Base-by-base conservation (phyloP, 2,113 vertebrate genomes). In the Hipposideros armiger region DNA sequence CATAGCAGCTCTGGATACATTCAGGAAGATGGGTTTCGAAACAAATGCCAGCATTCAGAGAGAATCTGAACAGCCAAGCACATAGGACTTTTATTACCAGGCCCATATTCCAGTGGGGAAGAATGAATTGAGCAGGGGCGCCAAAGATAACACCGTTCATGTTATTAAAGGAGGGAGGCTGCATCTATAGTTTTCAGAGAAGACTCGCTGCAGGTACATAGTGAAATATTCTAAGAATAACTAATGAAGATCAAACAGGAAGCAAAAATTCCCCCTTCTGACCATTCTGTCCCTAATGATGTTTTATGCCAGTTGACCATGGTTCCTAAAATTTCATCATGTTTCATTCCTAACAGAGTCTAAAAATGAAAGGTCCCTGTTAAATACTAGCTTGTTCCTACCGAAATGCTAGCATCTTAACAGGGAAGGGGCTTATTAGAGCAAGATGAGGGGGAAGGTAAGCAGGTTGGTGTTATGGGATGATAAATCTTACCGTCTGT, bases 401-500 rank as follows among this genome's bases (percentile, higher is more conserved):
- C 82, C 60, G 87, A 96, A 95, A 90, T 90, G 66, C 42, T 91
- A 56, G 47, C 24, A 2, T 85, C 30, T 72, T 88, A 88, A 90
- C 54, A n/a, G 84, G 40, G 17, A 91, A 14, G 7, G 54, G 64
- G 77, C 69, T 26, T 88, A 85, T 40, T 87, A 95, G 84, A 92
- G 70, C 40, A 87, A 84, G 52, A 90, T 28, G n/a, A 42, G 1
- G 74, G 70, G 76, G 26, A 30, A 40, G 13, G 22, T 1, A 87
- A 42, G 54, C 42, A 88, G n/a, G 67, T 28, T 16, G 62, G 77
- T 78, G 10, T 92, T 92, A 52, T 1, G 19, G 72, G 84, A 72
- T 92, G 74, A 94, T 90, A 92, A 78, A 94, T 90, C 60, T 95
- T 84, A 70, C 45, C 93, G 64, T 96, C 90, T 72, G 1, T 62